Evolutionary conservation across 2,797 vertebrate genomes (phyloP), one percentile per base, ranked within the genome.

Genomic region (Glyptemys insculpta): DNA sequence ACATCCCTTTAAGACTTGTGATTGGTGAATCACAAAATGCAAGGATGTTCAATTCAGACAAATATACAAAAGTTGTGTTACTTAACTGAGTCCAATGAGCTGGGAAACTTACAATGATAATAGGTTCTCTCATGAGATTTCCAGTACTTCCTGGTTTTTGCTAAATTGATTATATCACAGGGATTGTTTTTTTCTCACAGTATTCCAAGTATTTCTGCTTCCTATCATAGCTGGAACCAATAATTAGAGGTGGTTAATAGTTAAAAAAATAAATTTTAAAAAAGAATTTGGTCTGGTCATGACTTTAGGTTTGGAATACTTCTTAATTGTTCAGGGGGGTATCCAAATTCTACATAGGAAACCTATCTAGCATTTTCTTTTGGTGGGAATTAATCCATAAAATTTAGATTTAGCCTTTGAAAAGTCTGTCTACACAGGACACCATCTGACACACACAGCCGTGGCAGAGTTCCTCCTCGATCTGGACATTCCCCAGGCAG

Each of bases 61-160:
- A 37, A 37, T 37, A 37, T 37, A 68, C 8, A 37, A 21, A 72
- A 76, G 86, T 93, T 18, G n/a, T 79, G 12, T 81, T 65, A n/a
- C 62, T 65, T 74, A 56, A 68, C 49, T 37, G 2, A n/a, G 0
- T 37, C 1, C n/a, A 83, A 0, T 78, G 84, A 21, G 65, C 80
- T 92, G 82, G n/a, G 19, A 85, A 54, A 21, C 10, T 81, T 65
- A 50, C 57, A 80, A 88, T 8, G 7, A 8, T 15, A 29, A 21
- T 49, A 50, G 49, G 15, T 12, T 27, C 52, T 53, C 91, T 91
- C 18, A n/a, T 87, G 72, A 90, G n/a, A 74, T 56, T 92, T 91
- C 21, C 27, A 65, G 29, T 41, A 49, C 31, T 89, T 68, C 16
- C 34, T n/a, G 37, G 29, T 79, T 34, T 72, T 56, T 68, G 47